phyloP scores from a whole-genome alignment of 2,888 invertebrate genomes.

The Dorcus hopei region DNA sequence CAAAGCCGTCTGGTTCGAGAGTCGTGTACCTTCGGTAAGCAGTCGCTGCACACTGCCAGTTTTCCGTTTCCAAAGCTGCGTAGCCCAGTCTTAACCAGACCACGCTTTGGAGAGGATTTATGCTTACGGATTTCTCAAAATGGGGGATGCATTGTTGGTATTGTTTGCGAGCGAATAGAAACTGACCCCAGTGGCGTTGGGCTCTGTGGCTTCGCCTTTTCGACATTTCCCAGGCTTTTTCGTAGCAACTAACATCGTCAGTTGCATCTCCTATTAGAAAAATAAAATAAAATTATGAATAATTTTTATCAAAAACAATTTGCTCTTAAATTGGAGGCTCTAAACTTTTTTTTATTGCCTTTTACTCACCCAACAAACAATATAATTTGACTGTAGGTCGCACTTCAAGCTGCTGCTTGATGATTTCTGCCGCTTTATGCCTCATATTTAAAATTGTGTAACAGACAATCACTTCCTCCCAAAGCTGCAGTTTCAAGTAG shows the following conservation, averaged over 20 bases:
- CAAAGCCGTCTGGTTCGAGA: conserved; percentile 85
- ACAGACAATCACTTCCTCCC: conserved; percentile 92
- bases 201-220: conserved; percentile 76
- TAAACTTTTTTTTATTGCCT: too few relatives aligned
- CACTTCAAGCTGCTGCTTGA: conserved; percentile 73
- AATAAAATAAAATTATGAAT: neutral
- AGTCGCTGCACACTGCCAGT: conserved; percentile 78
- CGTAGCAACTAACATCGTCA: conserved; percentile 75
- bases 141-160: conserved; percentile 78
- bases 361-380: conserved; percentile 66
- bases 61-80: conserved; percentile 73
- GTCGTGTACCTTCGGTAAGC: conserved; percentile 85
- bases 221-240: conserved; percentile 90
- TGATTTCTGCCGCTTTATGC: conserved; percentile 89
- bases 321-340: too few relatives aligned
- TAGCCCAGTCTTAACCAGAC: conserved; percentile 86
- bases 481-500: conserved; percentile 71
- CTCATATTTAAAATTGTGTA: conserved; percentile 79
- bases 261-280: conserved; percentile 64
- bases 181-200: conserved; percentile 85
- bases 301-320: neutral
- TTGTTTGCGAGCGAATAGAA: conserved; percentile 69
- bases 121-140: conserved; percentile 75
- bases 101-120: conserved; percentile 84
- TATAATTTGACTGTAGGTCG: conserved; percentile 82